Evolutionary conservation across 2,888 invertebrate species (phyloP).

Genomic region (Cheilosia variabilis): DNA sequence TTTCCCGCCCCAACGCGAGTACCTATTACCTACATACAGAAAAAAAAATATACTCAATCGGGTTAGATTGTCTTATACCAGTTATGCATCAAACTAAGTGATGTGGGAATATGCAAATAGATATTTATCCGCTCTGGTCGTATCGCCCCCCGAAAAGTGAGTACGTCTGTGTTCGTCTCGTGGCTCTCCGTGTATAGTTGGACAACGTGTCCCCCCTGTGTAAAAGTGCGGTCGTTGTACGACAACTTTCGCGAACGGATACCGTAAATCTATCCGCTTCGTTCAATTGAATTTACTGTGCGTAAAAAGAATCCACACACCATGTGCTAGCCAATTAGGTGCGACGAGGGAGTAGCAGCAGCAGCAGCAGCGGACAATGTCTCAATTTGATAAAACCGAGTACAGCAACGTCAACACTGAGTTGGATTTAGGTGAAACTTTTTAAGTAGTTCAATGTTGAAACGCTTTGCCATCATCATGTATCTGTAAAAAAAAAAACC

Average conservation of each 20-base stretch:
- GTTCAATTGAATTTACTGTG: constrained; percentile 7
- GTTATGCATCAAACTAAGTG: constrained; percentile 27
- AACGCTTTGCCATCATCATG: constrained; percentile 17
- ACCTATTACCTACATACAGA: background rate
- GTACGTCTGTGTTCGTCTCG: constrained; percentile 7
- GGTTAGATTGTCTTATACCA: constrained; percentile 18
- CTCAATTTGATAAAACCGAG: constrained; percentile 57
- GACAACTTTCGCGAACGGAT: constrained; percentile 15
- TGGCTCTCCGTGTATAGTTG: background rate
- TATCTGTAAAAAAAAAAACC: background rate
- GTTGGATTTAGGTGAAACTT: constrained; percentile 57
- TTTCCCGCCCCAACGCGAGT: constrained; percentile 6
- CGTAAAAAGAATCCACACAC: constrained; percentile 17
- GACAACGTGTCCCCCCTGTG: background rate
- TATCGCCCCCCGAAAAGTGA: constrained; percentile 2
- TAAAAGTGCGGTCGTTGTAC: too few species aligned
- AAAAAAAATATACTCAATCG: constrained; percentile 4
- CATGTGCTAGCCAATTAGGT: background rate
- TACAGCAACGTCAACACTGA: constrained; percentile 55
- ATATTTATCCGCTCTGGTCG: constrained; percentile 2
- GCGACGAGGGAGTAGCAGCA: background rate
- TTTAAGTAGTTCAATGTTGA: constrained; percentile 34
- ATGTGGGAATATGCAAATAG: constrained; percentile 54
- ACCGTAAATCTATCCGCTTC: constrained; percentile 3
- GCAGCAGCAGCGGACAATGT: constrained; percentile 29